Base-by-base conservation (phyloP, 2,888 invertebrate genomes). In the Limenitis camilla region DNA sequence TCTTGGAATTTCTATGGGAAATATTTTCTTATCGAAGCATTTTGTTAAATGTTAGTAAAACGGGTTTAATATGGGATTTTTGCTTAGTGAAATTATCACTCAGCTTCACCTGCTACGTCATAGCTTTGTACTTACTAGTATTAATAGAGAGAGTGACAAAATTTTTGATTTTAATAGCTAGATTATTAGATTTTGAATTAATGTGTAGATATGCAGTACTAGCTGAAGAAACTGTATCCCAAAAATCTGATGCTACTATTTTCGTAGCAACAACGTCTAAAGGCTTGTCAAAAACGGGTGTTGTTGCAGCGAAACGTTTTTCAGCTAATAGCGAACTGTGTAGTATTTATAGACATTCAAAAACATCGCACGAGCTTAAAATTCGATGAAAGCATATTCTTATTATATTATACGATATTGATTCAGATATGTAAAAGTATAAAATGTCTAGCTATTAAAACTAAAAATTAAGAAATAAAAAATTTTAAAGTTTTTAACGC, bases 201-300 rank as follows among this genome's bases (percentile, higher is more conserved):
- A 81, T 80, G 82, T 83, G 81, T 52, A 63, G 81, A 54, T 64
- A 80, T 61, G 71, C 81, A 0, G 71, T 83, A 56, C 58, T 82
- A 39, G 66, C 62, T 0, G 70, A 53, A 61, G 73, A 74, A 5
- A 61, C 63, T 39, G 47, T 36, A 0, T 60, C 61, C 4, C 57
- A 66, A 45, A 54, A 61, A 4, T 66, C 68, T 8, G 54, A 59
- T 8, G 52, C 58, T 4, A 55, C 56, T 1, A 33, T 58, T 6
- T 9, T 59, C 10, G 36, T 55, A 0, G 43, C 49, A 32, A 39
- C 27, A 6, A 43, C 27, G 4, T 27, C 28, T 19, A 19, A 19
- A 19, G 19, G 19, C 3, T 19, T 19, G 19, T 19, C 19, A 42
- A n/a, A 31, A n/a, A 10, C 5, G 11, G 11, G 31, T n/a, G 10